Conservation (phyloP, 2,888 invertebrate species). For the Limnephilus auricula region DNA sequence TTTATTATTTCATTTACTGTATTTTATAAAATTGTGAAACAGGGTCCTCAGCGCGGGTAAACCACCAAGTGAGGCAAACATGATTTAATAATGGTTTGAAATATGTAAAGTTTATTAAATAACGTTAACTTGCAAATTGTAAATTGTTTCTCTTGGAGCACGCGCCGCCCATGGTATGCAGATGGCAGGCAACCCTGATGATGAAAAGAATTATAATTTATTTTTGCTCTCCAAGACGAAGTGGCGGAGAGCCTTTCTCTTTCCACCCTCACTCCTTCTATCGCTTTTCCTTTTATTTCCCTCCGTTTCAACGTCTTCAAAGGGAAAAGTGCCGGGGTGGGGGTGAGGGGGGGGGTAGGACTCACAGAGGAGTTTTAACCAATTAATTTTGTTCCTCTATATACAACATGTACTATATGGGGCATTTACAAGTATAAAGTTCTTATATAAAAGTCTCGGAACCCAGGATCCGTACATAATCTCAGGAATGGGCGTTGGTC, state of each 20-base stretch:
- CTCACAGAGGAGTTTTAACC: conserved; percentile 81
- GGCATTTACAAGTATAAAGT: conserved; percentile 65
- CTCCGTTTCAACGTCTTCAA: conserved; percentile 78
- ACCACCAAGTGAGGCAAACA: too few relatives aligned
- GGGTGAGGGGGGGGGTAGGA: conserved; percentile 68
- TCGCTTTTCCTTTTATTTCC: conserved; percentile 76
- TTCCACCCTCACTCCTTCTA: conserved; percentile 68
- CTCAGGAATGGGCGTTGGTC: conserved; percentile 65
- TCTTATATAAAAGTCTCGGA: conserved; percentile 65
- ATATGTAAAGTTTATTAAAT: too few relatives aligned
- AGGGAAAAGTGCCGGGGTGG: conserved; percentile 72
- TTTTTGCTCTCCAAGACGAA: conserved; percentile 74
- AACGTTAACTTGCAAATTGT: background rate
- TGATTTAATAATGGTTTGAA: too few relatives aligned
- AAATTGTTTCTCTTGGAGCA: conserved; percentile 50
- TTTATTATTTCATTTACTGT: too few relatives aligned
- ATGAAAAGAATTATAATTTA: conserved; percentile 78
- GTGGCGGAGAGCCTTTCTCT: conserved; percentile 75
- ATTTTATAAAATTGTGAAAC: too few relatives aligned
- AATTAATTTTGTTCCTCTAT: conserved; percentile 79
- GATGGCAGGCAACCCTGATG: conserved; percentile 66
- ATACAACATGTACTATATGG: conserved; percentile 65
- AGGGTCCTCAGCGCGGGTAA: too few relatives aligned
- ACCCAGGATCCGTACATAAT: conserved; percentile 61
- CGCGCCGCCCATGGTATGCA: conserved; percentile 67